phyloP scores from a whole-genome alignment of 2,888 invertebrate species.

The Lordiphosa fenestrarum region DNA sequence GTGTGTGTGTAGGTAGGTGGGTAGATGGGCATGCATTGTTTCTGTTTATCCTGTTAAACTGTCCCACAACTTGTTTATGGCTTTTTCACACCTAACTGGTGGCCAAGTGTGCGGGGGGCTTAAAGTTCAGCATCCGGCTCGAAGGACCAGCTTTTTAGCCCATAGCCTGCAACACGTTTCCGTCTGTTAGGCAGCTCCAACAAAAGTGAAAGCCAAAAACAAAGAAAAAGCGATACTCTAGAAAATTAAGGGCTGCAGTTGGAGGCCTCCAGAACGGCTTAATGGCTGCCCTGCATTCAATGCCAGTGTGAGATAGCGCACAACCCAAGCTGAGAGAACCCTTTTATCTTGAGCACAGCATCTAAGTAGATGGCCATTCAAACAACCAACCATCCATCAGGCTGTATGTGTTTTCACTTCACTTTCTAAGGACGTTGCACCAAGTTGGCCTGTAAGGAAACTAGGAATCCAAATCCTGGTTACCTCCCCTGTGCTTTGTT shows the following conservation, averaged over 20 bases:
- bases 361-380: slow-evolving; percentile 24
- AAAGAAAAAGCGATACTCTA: slow-evolving; percentile 39
- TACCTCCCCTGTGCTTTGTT: neutral
- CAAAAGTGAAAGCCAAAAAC: slow-evolving; percentile 46
- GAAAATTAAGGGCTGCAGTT: neutral
- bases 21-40: neutral
- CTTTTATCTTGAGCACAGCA: slow-evolving; percentile 28
- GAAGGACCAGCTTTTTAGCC: too few relatives aligned
- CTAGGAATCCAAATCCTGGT: slow-evolving; percentile 5
- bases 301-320: slow-evolving; percentile 27
- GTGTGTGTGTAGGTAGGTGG: neutral
- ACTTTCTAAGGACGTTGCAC: slow-evolving; percentile 3
- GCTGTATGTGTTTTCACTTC: slow-evolving; percentile 23
- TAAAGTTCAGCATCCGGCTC: neutral
- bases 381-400: slow-evolving; percentile 23
- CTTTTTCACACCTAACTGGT: too few relatives aligned
- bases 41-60: neutral
- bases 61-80: too few relatives aligned
- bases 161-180: too few relatives aligned
- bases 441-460: neutral
- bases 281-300: too few relatives aligned
- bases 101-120: neutral
- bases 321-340: slow-evolving; percentile 12
- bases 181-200: too few relatives aligned
- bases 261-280: too few relatives aligned